Conservation (phyloP, 2,113 vertebrate genomes). For the Turdus rufiventris region DNA sequence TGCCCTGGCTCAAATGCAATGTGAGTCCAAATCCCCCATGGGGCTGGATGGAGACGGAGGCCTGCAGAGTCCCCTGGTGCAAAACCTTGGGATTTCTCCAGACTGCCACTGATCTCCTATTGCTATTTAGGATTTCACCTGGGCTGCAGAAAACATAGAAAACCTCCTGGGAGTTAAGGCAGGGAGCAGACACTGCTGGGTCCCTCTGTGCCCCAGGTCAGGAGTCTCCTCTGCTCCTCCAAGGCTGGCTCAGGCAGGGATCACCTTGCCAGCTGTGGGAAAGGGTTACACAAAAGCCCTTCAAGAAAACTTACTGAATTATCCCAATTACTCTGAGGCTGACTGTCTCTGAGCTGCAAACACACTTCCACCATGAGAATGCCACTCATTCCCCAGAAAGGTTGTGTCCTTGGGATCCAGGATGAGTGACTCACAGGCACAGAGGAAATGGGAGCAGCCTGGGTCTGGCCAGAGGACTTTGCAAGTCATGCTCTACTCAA, state of each 20-base stretch:
- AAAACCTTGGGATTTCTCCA: not conserved
- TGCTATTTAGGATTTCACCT: not conserved
- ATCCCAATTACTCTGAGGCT: not conserved
- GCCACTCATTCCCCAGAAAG: not conserved
- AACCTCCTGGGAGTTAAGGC: not conserved
- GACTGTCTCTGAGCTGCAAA: not conserved
- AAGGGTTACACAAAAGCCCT: not conserved
- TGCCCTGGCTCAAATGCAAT: not conserved
- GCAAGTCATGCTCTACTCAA: not conserved
- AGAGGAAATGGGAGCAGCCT: not conserved
- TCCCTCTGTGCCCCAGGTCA: not conserved
- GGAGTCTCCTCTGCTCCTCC: not conserved
- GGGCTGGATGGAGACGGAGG: not conserved
- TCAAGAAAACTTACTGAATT: not conserved
- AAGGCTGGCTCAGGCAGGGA: not conserved
- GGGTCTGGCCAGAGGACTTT: not conserved
- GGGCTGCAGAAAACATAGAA: not conserved
- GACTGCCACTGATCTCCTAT: accelerated
- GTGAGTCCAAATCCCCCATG: not conserved
- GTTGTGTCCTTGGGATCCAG: not conserved
- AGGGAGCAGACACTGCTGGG: not conserved
- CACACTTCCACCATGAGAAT: not conserved
- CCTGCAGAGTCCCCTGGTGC: not conserved
- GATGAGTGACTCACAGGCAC: not conserved
- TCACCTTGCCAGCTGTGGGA: too few species aligned